Evolutionary conservation across 1,140 invertebrate species (phyloP), one percentile per base, ranked within the genome.

Genomic region (Danaus melanippus): DNA sequence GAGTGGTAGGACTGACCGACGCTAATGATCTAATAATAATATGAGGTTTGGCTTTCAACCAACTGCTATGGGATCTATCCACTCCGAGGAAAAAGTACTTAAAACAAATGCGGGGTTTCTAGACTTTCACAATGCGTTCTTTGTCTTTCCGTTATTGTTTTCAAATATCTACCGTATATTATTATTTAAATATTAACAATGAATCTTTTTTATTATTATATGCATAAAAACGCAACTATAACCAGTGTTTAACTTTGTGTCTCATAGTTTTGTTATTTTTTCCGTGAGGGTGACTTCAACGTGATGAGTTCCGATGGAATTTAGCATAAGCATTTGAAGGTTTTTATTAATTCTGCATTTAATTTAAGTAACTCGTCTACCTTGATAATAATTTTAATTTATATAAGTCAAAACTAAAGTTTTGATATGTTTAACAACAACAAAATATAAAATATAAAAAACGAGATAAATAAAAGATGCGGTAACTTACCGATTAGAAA

Each of bases 401-500:
- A 32, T 32, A 32, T 32, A 32, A 32, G 4, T 32, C 21, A 32
- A 32, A 0, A 8, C 15, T 32, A 32, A 32, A 32, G 4, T 32
- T 32, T 32, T 32, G 21, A 32, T 32, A 0, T 32, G 0, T 32
- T 32, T 32, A 32, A 5, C 21, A 32, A 32, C 21, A 32, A 7
- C 21, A 32, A 32, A 32, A 32, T 7, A 5, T 32, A 50, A 12
- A 11, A 43, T 46, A 49, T 53, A 4, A 3, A 53, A 42, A 53
- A 41, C 15, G 47, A 11, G 12, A 42, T 10, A 49, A 15, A 49
- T 48, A 47, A 41, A 42, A 15, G 50, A 57, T 48, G 54, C 40
- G 17, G 12, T 56, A 56, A 76, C 83, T 78, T 71, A 88, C 87
- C 85, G 75, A 79, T 88, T 87, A 42, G 87, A 87, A 57, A 87